Evolutionary conservation across 2,888 invertebrate genomes (phyloP).

Genomic region (Steromphala cineraria): DNA sequence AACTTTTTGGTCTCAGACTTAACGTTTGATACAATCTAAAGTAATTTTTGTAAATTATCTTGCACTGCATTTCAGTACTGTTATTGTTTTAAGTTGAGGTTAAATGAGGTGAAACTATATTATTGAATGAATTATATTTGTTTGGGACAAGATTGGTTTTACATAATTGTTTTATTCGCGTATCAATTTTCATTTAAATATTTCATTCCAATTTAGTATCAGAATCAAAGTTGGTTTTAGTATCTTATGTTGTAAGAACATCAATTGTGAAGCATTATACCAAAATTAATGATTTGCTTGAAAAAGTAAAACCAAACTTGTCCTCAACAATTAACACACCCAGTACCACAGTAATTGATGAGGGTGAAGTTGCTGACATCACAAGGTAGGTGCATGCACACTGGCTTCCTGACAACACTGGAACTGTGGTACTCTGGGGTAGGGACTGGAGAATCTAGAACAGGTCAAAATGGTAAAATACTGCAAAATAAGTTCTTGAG

Average conservation of each 20-base stretch:
- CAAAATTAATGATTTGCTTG: too few relatives aligned
- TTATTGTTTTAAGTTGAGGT: neutral
- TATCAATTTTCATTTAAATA: too few relatives aligned
- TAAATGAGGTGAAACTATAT: neutral
- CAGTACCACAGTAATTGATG: neutral
- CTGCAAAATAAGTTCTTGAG: neutral
- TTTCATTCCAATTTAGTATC: too few relatives aligned
- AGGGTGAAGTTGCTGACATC: slow-evolving; percentile 1
- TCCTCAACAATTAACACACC: neutral
- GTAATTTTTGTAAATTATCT: too few relatives aligned
- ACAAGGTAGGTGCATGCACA: slow-evolving; percentile 13
- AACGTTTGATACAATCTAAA: too few relatives aligned
- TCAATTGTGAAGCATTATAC: too few relatives aligned
- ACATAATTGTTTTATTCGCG: neutral
- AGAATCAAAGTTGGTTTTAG: too few relatives aligned
- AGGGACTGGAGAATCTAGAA: neutral
- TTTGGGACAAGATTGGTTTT: neutral
- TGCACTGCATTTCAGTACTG: neutral
- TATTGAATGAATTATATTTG: neutral
- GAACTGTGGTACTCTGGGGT: slow-evolving; percentile 16
- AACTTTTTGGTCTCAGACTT: too few relatives aligned
- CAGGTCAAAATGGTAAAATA: neutral
- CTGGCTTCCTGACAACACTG: too few relatives aligned
- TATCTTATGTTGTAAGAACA: too few relatives aligned
- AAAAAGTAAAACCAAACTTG: neutral